Percentiles rank a stretch among this genome's conserved stretches.
These are phyloP conservation scores for Epistrophe eligans DNA, from an alignment of 2,888 invertebrate genomes.

Conservation along the genomic window DNA sequence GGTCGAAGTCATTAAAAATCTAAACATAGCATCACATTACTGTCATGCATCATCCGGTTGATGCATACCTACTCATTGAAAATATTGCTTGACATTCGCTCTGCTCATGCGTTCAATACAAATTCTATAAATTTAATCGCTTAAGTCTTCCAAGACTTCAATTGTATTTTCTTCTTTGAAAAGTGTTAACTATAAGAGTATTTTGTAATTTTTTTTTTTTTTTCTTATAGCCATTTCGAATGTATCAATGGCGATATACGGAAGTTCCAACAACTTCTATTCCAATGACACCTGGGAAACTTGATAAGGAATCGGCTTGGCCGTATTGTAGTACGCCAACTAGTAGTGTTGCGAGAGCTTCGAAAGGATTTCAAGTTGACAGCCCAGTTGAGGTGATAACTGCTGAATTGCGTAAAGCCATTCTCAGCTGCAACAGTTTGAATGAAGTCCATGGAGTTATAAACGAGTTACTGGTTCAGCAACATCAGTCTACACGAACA, in stretches of 20 bases:
- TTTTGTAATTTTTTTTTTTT: constrained; percentile 25
- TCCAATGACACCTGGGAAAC: constrained; percentile 90
- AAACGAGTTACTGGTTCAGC: constrained; percentile 79
- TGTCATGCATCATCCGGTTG: constrained; percentile 19
- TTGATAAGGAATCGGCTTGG: constrained; percentile 89
- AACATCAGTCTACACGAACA: constrained; percentile 78
- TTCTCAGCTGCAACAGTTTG: constrained; percentile 81
- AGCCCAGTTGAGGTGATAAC: constrained; percentile 43
- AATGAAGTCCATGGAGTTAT: constrained; percentile 81
- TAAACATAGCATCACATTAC: constrained; percentile 50
- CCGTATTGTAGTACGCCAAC: constrained; percentile 86
- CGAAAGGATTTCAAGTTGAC: constrained; percentile 77
- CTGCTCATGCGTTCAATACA: constrained; percentile 47
- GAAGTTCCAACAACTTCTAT: constrained; percentile 88
- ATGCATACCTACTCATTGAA: constrained; percentile 12
- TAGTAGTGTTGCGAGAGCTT: constrained; percentile 70
- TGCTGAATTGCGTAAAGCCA: constrained; percentile 79
- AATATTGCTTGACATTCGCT: constrained; percentile 19
- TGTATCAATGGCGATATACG: constrained; percentile 96
- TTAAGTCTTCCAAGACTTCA: constrained; percentile 25
- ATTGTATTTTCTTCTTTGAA: constrained; percentile 2
- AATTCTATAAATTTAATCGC: constrained; percentile 49
- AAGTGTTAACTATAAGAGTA: not conserved
- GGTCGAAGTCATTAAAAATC: constrained; percentile 31
- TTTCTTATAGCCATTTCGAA: constrained; percentile 89